These are phyloP conservation scores for Chaunax sp. DNA, from an alignment of 2,797 vertebrate species.

Conservation along the genomic window DNA sequence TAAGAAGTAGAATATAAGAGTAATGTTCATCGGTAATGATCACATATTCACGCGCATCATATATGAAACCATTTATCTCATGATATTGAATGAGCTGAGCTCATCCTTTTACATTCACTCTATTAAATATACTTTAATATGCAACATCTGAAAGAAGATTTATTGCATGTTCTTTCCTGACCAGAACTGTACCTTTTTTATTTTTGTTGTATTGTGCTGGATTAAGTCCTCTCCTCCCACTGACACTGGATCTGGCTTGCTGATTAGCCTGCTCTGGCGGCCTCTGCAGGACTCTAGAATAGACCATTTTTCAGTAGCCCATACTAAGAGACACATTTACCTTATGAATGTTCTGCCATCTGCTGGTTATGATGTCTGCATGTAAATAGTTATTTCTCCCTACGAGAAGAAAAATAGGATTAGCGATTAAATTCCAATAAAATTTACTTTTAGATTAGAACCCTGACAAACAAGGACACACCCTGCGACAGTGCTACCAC, in stretches of 20 bases:
- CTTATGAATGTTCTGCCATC: slow-evolving; percentile 35
- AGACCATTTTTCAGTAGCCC: background rate
- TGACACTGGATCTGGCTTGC: background rate
- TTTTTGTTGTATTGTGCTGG: background rate
- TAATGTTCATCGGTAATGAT: too few relatives aligned
- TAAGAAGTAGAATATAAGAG: background rate
- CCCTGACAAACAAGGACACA: too few relatives aligned
- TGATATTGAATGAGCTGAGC: too few relatives aligned
- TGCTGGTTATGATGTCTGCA: slow-evolving; percentile 17
- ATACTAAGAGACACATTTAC: too few relatives aligned
- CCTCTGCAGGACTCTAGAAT: slow-evolving; percentile 34
- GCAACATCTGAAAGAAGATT: background rate
- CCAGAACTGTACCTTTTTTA: background rate
- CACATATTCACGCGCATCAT: too few relatives aligned
- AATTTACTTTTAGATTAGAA: too few relatives aligned
- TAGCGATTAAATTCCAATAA: too few relatives aligned
- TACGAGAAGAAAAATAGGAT: too few relatives aligned
- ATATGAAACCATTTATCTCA: too few relatives aligned
- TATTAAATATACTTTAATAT: background rate
- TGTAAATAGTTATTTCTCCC: too few relatives aligned
- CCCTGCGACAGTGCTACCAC: too few relatives aligned
- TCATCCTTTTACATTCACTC: background rate
- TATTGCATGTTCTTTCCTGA: background rate
- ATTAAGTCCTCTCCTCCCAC: too few relatives aligned
- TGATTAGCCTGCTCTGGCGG: slow-evolving; percentile 19